Base-by-base conservation (phyloP, 1,140 invertebrate species). In the Gyrodactylus bullatarudis region DNA sequence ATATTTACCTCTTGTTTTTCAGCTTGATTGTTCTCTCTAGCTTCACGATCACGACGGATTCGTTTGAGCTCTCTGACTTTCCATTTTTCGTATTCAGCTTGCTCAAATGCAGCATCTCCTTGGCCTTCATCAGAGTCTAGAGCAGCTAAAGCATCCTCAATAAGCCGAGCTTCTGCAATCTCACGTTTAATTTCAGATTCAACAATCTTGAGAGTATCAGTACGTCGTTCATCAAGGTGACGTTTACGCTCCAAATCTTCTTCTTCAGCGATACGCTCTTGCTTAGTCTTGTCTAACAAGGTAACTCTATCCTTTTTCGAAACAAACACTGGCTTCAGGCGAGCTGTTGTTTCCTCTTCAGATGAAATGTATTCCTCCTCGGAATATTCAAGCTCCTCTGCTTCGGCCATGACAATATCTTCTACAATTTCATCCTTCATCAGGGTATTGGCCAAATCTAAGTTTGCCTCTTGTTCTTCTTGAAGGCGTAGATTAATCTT, bases 41-140 rank as follows among this genome's bases (percentile, higher is more conserved):
- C 90, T 77, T 98, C 92, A 76, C 91, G 85, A 79, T 97, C 91
- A 21, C 91, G 83, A 80, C 97, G 98, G 26, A 97, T 87, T 68
- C 95, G 82, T 79, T 92, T 94, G 77, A 99, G 83, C 83, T 99
- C 95, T 25, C 95, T 83, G 1, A 94, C 77, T 82, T 68, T 68
- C 71, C 27, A 75, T 16, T 16, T 69, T 24, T 74, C 71, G 68
- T 74, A 75, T 20, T n/a, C 26, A 8, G 23, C 71, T 19, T 72
- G 21, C 81, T 98, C 94, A 78, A 96, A 99, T 77, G 92, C 91
- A 1, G 93, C 85, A 80, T 98, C 94, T 78, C 95, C 91, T 80
- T 94, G 92, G 79, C 98, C 95, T 81, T 98, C 94, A 78, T 95
- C 94, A 0, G 93, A 96, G 78, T 87, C 87, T 0, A 98, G 86